Conservation (phyloP, 2,888 invertebrate genomes). For the Mantis religiosa region DNA sequence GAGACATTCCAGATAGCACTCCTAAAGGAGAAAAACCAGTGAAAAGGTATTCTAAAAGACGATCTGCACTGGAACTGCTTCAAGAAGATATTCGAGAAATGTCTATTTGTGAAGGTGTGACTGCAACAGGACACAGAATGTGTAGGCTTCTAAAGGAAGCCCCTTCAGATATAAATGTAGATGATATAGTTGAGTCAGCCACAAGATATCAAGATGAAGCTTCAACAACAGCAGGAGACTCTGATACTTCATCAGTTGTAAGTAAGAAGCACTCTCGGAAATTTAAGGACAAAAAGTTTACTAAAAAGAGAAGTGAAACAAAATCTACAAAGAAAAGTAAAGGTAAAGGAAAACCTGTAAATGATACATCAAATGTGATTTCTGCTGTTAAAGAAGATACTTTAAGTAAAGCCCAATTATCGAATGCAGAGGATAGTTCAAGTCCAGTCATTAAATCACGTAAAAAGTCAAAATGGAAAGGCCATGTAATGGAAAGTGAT, state of each 20-base stretch:
- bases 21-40: slow-evolving; percentile 14
- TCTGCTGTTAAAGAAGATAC: neutral
- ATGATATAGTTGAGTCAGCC: slow-evolving; percentile 18
- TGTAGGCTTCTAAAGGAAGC: slow-evolving; percentile 57
- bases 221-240: slow-evolving; percentile 6
- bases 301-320: neutral
- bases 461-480: slow-evolving; percentile 1
- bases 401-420: neutral
- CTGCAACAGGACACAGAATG: slow-evolving; percentile 61
- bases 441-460: neutral
- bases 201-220: slow-evolving; percentile 7
- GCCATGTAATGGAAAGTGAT: slow-evolving; percentile 3
- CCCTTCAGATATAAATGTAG: slow-evolving; percentile 34
- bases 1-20: neutral
- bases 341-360: neutral
- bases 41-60: slow-evolving; percentile 34
- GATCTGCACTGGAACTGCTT: slow-evolving; percentile 57
- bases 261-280: neutral
- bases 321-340: slow-evolving; percentile 29
- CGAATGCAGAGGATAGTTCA: neutral
- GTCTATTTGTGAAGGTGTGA: slow-evolving; percentile 61
- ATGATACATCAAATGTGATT: neutral
- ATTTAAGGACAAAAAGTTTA: neutral
- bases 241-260: slow-evolving; percentile 12
- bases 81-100: slow-evolving; percentile 68